Percentiles rank a stretch among this genome's conserved stretches.
Conservation (phyloP, 1,140 invertebrate species). For the Eriocheir sinensis region DNA sequence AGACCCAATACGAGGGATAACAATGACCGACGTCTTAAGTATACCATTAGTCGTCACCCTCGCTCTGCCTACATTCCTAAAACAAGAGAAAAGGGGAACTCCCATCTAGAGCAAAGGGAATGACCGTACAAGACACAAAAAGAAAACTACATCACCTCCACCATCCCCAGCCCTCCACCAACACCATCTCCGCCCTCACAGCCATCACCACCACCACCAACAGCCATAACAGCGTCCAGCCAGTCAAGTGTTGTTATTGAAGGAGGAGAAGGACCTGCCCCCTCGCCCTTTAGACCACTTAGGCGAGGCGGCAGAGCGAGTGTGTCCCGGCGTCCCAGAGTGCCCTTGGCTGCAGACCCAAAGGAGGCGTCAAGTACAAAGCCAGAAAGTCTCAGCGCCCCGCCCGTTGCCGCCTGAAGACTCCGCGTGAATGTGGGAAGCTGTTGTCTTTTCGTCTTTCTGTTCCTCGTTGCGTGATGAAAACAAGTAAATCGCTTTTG, state of each 20-base stretch:
- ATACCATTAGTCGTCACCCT: not conserved
- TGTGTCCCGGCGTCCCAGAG: not conserved
- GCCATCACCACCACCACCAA: not conserved
- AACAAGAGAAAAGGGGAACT: too few relatives aligned
- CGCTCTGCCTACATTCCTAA: too few relatives aligned
- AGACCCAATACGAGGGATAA: too few relatives aligned
- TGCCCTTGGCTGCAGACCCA: not conserved
- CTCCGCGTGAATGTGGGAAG: not conserved
- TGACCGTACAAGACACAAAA: too few relatives aligned
- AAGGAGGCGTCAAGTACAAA: not conserved
- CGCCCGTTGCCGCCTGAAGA: not conserved
- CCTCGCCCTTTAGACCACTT: not conserved
- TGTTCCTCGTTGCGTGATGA: not conserved
- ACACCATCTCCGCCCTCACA: not conserved
- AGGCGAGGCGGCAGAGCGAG: not conserved
- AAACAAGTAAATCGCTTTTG: too few relatives aligned
- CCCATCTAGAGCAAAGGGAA: too few relatives aligned
- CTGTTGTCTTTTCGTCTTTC: not conserved
- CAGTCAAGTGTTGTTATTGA: not conserved
- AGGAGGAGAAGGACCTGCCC: not conserved
- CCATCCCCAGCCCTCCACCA: not conserved
- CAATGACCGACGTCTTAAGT: too few relatives aligned
- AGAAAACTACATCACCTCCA: not conserved
- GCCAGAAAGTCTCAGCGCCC: too few relatives aligned
- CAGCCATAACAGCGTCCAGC: not conserved